Base-by-base conservation (phyloP, 2,797 vertebrate species). In the Stomatorhinus walkeri region DNA sequence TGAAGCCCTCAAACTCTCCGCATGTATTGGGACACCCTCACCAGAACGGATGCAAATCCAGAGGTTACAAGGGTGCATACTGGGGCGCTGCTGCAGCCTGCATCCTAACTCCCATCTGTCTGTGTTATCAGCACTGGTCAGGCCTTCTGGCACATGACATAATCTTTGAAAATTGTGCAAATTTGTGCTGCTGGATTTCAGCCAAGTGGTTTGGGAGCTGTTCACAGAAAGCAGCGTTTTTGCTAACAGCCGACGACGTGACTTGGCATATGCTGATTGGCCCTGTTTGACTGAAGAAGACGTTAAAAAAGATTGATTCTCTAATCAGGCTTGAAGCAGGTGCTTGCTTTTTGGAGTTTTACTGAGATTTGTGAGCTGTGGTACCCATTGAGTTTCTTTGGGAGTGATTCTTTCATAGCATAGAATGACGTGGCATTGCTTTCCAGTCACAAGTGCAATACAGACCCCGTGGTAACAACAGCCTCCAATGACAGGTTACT, bases 271-370 rank as follows among this genome's bases (percentile, higher is more conserved):
- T 19, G 10, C 40, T 56, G 14, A 54, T 12, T 16, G 84, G 22
- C 40, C 8, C 54, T 24, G 28, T 84, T 54, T 40, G 6, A n/a
- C 51, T 61, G 79, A 22, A 79, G 76, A 46, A 43, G 76, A 46
- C 76, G n/a, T 79, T 79, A 46, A 79, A 79, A 79, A 19, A 84
- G 72, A 84, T 28, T 40, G 88, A 59, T 54, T 24, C 22, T 32
- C 19, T 83, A 72, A 88, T 88, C 87, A 83, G 72, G 5, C 12
- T 19, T 46, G 51, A 56, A 59, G 51, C 76, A 81, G 88, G n/a
- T 72, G 49, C 9, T 46, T 83, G 14, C 43, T n/a, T 46, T 22
- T 56, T 43, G 64, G 28, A 9, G 14, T 56, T 51, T 22, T 8
- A 7, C 49, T 32, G 79, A 14, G 81, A 84, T 49, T 84, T 84